Evolutionary conservation across 2,113 vertebrate genomes (phyloP), one percentile per base, ranked within the genome.

Genomic region (Microtus richardsoni): DNA sequence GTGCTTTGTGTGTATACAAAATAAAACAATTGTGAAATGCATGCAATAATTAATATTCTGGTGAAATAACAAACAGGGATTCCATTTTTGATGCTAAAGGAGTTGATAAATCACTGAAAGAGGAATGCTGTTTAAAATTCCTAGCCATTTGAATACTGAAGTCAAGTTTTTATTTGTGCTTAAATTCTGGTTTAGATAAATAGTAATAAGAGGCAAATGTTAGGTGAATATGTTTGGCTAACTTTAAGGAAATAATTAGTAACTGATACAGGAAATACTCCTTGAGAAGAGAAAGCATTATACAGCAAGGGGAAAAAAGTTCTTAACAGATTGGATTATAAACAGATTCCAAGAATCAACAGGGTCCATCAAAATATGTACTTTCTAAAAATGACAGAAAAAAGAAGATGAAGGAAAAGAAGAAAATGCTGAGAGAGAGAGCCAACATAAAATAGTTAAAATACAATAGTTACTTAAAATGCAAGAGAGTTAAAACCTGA

Each of bases 111-210:
- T 70, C 5, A 3, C 16, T 86, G 30, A 7, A 39, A 22, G 16
- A 80, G 64, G 49, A 44, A 79, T 5, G 4, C 16, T 78, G 14
- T 77, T 88, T 75, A 28, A 60, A 95, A 83, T 21, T 62, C 14
- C 16, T 89, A 58, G 83, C 77, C 11, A 70, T 64, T n/a, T n/a
- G 11, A 36, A 36, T 78, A 79, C 12, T 6, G 28, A 83, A 84
- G 14, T 78, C 1, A 44, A 12, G 19, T 88, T 90, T 90, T 83
- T 60, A 75, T 83, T 64, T 88, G 75, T 79, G 30, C 12, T 44
- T 26, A 41, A 89, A 83, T 87, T 17, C 5, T 86, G 10, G 1
- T 89, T 88, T 95, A 62, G 28, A 89, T 22, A 84, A 95, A 92
- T 95, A 62, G 12, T 77, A 64, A 41, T 71, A 89, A 68, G 80